A percentile compares a stretch with the other conserved stretches of the same genome.
Conservation (phyloP, 1,140 invertebrate species). For the Triops longicaudatus region DNA sequence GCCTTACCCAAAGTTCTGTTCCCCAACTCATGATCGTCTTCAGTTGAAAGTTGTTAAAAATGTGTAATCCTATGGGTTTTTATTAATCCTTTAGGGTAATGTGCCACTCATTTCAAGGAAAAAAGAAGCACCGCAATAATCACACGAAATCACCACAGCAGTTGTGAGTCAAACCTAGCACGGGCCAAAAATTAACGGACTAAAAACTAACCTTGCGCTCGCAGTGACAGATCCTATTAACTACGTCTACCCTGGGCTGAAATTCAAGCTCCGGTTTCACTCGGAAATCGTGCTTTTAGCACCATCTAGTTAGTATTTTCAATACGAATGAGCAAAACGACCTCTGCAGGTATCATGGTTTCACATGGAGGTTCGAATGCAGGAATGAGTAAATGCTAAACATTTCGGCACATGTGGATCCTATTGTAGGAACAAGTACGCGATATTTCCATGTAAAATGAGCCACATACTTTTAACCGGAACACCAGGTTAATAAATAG, state of each 20-base stretch:
- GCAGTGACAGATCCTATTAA: no score
- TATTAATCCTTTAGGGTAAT: neutral
- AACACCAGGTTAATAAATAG: neutral
- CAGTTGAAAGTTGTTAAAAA: neutral
- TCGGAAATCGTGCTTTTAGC: no score
- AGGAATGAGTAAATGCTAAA: no score
- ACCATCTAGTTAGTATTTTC: no score
- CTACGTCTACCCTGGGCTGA: no score
- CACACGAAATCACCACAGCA: neutral
- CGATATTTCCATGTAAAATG: neutral
- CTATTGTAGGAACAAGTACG: no score
- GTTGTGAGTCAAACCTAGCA: neutral
- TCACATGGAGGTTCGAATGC: no score
- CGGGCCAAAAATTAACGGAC: constrained; percentile 2
- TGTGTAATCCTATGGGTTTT: neutral
- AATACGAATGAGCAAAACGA: no score
- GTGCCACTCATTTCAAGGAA: neutral
- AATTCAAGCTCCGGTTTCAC: no score
- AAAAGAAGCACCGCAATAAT: neutral
- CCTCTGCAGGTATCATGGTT: no score
- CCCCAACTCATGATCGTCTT: constrained; percentile 31
- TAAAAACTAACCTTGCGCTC: neutral
- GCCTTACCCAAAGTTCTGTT: constrained; percentile 32
- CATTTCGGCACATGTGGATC: no score
- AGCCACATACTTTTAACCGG: neutral